Evolutionary conservation across 2,113 vertebrate genomes (phyloP).

Genomic region (Hippocampus guttulatus): DNA sequence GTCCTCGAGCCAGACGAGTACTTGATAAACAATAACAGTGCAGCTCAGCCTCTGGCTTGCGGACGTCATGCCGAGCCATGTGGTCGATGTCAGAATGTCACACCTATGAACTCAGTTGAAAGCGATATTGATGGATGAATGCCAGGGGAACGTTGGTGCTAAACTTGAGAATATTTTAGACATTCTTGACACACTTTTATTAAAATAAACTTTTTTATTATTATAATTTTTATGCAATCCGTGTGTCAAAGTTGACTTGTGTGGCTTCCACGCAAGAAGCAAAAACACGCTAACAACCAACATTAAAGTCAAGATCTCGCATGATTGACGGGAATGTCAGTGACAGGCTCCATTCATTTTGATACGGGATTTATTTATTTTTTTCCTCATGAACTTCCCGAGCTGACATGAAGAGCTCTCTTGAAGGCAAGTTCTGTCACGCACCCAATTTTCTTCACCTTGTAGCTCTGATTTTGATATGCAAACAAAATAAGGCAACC

Average conservation of each 20-base stretch:
- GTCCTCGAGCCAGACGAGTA: no score
- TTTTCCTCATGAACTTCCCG: slow-evolving; percentile 31
- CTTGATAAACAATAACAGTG: no score
- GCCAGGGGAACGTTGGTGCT: not conserved
- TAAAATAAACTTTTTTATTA: not conserved
- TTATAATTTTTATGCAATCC: not conserved
- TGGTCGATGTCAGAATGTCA: no score
- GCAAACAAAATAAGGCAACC: slow-evolving; percentile 39
- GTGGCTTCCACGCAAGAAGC: slow-evolving; percentile 24
- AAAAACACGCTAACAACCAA: slow-evolving; percentile 9
- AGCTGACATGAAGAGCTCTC: slow-evolving; percentile 48
- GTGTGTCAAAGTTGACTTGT: not conserved
- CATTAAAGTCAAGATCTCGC: slow-evolving; percentile 10
- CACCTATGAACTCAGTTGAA: no score
- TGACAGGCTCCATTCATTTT: slow-evolving; percentile 43
- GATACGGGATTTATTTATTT: slow-evolving; percentile 6
- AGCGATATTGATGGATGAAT: not conserved
- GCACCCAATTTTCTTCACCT: slow-evolving; percentile 25
- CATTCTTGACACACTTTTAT: not conserved
- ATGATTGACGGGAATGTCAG: slow-evolving; percentile 48
- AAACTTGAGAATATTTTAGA: not conserved
- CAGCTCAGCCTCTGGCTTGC: no score
- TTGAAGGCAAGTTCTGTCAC: slow-evolving; percentile 41
- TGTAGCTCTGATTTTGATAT: slow-evolving; percentile 32
- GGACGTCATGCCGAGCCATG: no score